Conservation (phyloP, 2,797 vertebrate genomes). For the Knipowitschia caucasica region DNA sequence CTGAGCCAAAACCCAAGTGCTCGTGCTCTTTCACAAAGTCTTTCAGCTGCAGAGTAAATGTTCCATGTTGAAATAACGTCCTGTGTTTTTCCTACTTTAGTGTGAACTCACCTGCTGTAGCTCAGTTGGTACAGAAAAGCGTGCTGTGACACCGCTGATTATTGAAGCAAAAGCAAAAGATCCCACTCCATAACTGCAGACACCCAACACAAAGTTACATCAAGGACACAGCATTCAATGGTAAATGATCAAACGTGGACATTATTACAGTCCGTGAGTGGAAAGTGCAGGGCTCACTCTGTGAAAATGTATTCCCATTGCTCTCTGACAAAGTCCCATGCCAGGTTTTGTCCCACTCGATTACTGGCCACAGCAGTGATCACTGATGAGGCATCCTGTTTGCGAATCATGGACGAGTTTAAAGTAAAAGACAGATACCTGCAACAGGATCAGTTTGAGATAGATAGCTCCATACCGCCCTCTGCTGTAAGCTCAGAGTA, state of each 20-base stretch:
- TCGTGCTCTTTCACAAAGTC: slow-evolving; percentile 76
- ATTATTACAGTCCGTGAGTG: background rate
- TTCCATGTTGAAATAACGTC: background rate
- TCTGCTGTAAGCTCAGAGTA: background rate
- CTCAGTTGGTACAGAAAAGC: slow-evolving; percentile 79
- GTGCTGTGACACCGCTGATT: slow-evolving; percentile 74
- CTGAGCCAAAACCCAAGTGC: slow-evolving; percentile 80
- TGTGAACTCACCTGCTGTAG: slow-evolving; percentile 78
- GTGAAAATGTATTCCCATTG: slow-evolving; percentile 80
- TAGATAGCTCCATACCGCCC: background rate
- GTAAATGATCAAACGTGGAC: background rate
- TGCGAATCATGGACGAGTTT: slow-evolving; percentile 79
- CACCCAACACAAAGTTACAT: background rate
- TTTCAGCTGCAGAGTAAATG: slow-evolving; percentile 69
- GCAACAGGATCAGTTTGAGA: background rate
- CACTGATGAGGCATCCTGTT: slow-evolving; percentile 83
- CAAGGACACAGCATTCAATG: background rate
- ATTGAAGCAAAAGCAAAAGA: slow-evolving; percentile 88
- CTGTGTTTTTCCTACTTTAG: background rate
- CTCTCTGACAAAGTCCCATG: slow-evolving; percentile 83
- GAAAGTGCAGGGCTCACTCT: slow-evolving; percentile 74
- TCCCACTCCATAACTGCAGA: slow-evolving; percentile 80
- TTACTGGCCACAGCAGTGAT: slow-evolving; percentile 82
- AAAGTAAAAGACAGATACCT: slow-evolving; percentile 82
- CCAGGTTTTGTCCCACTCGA: slow-evolving; percentile 76